Conservation (phyloP, 2,888 invertebrate genomes). For the Cosmia pyralina region DNA sequence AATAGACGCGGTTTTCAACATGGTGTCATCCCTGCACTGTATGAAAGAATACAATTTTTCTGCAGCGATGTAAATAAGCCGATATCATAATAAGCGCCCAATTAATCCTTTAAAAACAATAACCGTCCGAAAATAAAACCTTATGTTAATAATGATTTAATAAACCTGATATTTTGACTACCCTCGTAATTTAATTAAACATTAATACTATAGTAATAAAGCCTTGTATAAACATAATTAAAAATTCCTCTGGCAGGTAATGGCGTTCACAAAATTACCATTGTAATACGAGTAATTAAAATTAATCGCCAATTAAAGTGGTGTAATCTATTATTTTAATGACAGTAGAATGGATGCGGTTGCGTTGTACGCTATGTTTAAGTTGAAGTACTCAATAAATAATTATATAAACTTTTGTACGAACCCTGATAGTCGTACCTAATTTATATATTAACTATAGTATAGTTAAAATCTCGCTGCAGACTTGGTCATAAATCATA, state of each 20-base stretch:
- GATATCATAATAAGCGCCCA: neutral
- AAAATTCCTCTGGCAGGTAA: conserved; percentile 67
- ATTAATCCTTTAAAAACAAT: conserved; percentile 26
- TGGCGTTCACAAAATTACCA: conserved; percentile 54
- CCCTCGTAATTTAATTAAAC: conserved; percentile 72
- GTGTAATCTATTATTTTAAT: conserved; percentile 65
- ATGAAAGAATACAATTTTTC: neutral
- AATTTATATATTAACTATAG: too few relatives aligned
- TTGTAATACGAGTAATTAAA: conserved; percentile 68
- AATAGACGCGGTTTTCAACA: neutral
- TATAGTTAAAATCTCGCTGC: too few relatives aligned
- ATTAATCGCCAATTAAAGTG: conserved; percentile 70
- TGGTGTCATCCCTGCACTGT: neutral
- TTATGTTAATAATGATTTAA: conserved; percentile 22
- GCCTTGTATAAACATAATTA: conserved; percentile 76
- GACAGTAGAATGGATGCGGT: conserved; percentile 49
- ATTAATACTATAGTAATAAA: conserved; percentile 72
- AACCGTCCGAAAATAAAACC: conserved; percentile 7
- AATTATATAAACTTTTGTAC: neutral
- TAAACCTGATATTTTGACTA: conserved; percentile 43
- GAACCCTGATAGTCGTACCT: neutral
- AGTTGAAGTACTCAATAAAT: neutral
- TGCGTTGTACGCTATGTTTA: neutral
- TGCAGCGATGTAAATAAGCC: neutral
- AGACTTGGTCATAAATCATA: too few relatives aligned